phyloP scores from a whole-genome alignment of 2,797 vertebrate genomes.

The Austrolebias charrua region DNA sequence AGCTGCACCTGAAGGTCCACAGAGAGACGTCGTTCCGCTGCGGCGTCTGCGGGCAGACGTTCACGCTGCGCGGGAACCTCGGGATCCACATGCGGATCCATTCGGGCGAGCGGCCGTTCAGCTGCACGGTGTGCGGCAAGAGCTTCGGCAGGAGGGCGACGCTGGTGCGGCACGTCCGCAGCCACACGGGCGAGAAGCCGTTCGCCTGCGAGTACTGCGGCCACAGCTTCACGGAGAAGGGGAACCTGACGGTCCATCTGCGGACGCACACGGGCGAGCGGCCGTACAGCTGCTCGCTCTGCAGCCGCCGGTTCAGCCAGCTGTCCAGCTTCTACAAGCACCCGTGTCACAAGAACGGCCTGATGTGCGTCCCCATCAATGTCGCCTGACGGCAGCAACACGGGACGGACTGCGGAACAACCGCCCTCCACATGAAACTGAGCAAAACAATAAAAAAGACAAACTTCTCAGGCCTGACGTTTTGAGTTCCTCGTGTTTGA shows the following conservation, averaged over 20 bases:
- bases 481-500: background rate
- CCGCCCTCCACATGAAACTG: too few relatives aligned
- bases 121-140: conserved; percentile 47
- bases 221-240: conserved; percentile 48
- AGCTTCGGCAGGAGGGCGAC: conserved; percentile 43
- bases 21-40: conserved; percentile 29
- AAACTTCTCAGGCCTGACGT: background rate
- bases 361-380: background rate
- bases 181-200: conserved; percentile 59
- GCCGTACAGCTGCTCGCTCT: conserved; percentile 43
- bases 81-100: conserved; percentile 53
- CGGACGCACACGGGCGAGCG: conserved; percentile 51
- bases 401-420: too few relatives aligned
- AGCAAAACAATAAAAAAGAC: background rate
- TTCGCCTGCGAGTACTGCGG: conserved; percentile 43
- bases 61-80: conserved; percentile 49
- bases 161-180: conserved; percentile 48
- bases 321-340: conserved; percentile 49
- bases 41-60: conserved; percentile 40
- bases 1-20: conserved; percentile 38
- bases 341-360: conserved; percentile 35
- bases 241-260: conserved; percentile 52
- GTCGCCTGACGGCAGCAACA: conserved; percentile 2
- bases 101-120: conserved; percentile 44
- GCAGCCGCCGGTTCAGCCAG: conserved; percentile 47